A percentile compares a stretch with the other conserved stretches of the same genome.
Evolutionary conservation across 2,113 vertebrate genomes (phyloP).

Genomic region (Aptenodytes forsteri): DNA sequence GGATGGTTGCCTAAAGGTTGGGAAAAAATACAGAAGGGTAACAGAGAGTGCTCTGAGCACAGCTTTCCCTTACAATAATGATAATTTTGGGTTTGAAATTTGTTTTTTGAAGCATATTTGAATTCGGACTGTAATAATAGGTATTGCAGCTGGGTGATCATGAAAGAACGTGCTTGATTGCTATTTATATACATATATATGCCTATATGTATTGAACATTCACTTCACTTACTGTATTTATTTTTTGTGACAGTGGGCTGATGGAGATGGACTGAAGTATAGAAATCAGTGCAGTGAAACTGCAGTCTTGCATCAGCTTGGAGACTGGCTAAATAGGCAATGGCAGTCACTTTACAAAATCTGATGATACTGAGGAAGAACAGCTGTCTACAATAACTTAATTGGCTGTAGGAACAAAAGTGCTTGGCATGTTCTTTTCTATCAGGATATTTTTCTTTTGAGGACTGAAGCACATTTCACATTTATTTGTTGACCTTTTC

Average conservation of each 20-base stretch:
- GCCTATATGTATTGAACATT: background rate
- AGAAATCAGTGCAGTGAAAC: background rate
- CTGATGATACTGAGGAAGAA: background rate
- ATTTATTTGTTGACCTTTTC: background rate
- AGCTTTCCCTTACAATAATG: background rate
- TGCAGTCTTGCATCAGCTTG: background rate
- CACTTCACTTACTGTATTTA: background rate
- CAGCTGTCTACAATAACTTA: background rate
- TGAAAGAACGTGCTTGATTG: conserved; percentile 18
- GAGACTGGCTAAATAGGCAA: background rate
- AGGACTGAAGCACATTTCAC: background rate
- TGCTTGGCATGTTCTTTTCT: background rate
- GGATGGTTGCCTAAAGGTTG: background rate
- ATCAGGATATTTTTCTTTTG: background rate
- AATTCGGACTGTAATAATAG: conserved; percentile 39
- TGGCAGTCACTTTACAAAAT: background rate
- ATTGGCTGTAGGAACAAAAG: background rate
- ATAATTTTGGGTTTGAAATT: conserved; percentile 37
- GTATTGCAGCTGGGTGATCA: conserved; percentile 26
- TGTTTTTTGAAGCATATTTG: conserved; percentile 8
- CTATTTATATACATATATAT: background rate
- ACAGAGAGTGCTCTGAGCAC: background rate
- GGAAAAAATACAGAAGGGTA: background rate
- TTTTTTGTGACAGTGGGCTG: background rate
- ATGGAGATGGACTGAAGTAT: background rate